Evolutionary conservation across 1,140 invertebrate species (phyloP).

Genomic region (Dermatophagoides farinae): DNA sequence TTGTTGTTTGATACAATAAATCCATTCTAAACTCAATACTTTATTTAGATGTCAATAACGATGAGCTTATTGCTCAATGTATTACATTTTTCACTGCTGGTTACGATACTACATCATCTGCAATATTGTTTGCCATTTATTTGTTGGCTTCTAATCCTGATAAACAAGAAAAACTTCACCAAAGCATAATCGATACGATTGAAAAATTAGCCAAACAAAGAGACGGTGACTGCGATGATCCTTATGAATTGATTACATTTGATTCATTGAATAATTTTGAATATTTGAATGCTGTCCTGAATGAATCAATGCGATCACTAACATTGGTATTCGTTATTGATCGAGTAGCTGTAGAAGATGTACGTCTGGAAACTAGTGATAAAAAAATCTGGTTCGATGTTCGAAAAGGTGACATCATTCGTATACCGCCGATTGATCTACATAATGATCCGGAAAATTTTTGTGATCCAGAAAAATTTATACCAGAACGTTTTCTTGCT

Average conservation of each 20-base stretch:
- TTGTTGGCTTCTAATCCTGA: constrained; percentile 34
- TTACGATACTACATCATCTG: constrained; percentile 38
- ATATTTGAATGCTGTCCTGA: constrained; percentile 26
- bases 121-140: constrained; percentile 33
- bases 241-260: constrained; percentile 14
- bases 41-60: not conserved
- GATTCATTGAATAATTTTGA: constrained; percentile 22
- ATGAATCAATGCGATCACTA: constrained; percentile 26
- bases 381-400: constrained; percentile 3
- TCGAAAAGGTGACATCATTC: constrained; percentile 15
- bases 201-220: no score
- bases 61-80: constrained; percentile 39
- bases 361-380: not conserved
- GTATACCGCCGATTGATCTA: constrained; percentile 18
- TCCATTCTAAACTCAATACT: no score
- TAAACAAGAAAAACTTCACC: not conserved
- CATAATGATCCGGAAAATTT: constrained; percentile 19
- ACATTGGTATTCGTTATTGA: constrained; percentile 28
- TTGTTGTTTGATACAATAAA: no score
- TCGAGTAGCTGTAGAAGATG: constrained; percentile 22
- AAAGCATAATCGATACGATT: not conserved
- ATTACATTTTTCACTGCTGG: constrained; percentile 43
- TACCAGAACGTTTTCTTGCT: constrained; percentile 14
- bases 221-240: not conserved
- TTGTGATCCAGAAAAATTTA: constrained; percentile 19